Percentiles rank a stretch among this genome's conserved stretches.
These are phyloP conservation scores for Spinibarbus caldwelli DNA, from an alignment of 2,797 vertebrate species.

Conservation along the genomic window DNA sequence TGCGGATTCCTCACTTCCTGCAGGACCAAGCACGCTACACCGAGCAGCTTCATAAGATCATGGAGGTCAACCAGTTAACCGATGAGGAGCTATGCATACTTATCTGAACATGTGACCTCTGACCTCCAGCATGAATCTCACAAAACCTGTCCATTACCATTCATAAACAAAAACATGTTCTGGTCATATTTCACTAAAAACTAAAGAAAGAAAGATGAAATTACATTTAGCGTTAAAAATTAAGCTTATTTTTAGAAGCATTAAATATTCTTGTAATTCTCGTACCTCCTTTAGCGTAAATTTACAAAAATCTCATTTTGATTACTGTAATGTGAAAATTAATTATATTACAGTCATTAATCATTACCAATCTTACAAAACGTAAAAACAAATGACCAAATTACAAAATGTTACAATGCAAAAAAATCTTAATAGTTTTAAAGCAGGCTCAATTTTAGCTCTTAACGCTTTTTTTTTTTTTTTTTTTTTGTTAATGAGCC, in stretches of 20 bases:
- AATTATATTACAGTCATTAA: background rate
- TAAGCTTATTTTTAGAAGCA: background rate
- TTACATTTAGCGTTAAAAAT: background rate
- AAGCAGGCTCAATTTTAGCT: background rate
- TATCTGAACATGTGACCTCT: slow-evolving; percentile 61
- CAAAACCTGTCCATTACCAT: background rate
- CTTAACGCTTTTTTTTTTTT: background rate
- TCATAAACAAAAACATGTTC: background rate
- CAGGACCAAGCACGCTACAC: slow-evolving; percentile 84
- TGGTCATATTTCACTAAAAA: background rate
- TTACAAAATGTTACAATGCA: background rate
- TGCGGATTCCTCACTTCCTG: slow-evolving; percentile 90
- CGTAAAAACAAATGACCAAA: background rate
- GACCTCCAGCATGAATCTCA: background rate
- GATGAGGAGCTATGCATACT: slow-evolving; percentile 85
- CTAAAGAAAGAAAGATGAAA: background rate
- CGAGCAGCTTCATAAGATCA: slow-evolving; percentile 90
- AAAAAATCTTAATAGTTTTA: background rate
- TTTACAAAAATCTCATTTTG: background rate
- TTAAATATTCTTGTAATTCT: background rate
- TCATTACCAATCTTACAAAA: background rate
- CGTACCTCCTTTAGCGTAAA: background rate
- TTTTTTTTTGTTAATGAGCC: background rate
- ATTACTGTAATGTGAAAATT: background rate
- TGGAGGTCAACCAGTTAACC: slow-evolving; percentile 88